Conservation (phyloP, 2,113 vertebrate species). For the Picathartes gymnocephalus region DNA sequence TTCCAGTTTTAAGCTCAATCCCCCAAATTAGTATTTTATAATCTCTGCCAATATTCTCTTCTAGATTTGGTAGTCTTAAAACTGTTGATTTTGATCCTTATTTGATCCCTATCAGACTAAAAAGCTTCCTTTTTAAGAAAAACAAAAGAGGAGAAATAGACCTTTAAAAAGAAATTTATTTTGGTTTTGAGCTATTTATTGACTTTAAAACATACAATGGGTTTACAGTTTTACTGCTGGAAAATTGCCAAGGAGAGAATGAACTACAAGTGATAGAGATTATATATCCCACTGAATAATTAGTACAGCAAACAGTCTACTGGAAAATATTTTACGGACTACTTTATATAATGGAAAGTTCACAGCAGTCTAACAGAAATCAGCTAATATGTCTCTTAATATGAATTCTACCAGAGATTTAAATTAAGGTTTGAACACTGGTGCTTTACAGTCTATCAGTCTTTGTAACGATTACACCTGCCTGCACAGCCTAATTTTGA, state of each 20-base stretch:
- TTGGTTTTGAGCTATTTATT: constrained; percentile 33
- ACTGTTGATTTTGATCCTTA: background rate
- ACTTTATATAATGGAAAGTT: constrained; percentile 48
- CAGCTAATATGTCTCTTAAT: constrained; percentile 25
- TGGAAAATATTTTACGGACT: constrained; percentile 54
- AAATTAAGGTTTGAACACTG: constrained; percentile 24
- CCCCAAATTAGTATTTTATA: background rate
- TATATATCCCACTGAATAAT: constrained; percentile 30
- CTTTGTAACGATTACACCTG: constrained; percentile 9
- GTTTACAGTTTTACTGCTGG: constrained; percentile 48
- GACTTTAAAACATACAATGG: background rate
- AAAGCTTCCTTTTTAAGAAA: background rate
- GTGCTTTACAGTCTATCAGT: constrained; percentile 18
- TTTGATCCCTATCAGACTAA: background rate
- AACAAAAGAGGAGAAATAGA: background rate
- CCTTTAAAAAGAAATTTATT: background rate
- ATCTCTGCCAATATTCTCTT: background rate
- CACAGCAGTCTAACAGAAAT: constrained; percentile 13
- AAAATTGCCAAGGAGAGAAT: constrained; percentile 36
- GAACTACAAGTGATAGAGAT: background rate
- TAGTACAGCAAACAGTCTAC: constrained; percentile 48
- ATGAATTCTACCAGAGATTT: constrained; percentile 51
- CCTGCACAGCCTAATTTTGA: background rate
- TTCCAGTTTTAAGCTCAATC: constrained; percentile 46
- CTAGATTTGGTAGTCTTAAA: background rate